Percentiles rank a stretch among this genome's conserved stretches.
phyloP scores from a whole-genome alignment of 1,140 invertebrate genomes.

The Caenorhabditis latens region DNA sequence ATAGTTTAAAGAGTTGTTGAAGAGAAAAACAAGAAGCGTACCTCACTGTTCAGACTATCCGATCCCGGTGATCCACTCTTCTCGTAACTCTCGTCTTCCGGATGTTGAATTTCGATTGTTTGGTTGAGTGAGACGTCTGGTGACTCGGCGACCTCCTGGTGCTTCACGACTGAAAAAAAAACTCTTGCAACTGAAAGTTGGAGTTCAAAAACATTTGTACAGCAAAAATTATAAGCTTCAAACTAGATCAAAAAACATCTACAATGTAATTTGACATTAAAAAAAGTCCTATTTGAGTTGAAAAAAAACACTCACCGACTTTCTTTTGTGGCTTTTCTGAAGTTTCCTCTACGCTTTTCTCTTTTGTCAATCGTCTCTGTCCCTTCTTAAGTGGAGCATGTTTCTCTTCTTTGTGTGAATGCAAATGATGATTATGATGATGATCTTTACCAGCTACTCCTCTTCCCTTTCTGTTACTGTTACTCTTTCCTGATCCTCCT shows the following conservation, averaged over 20 bases:
- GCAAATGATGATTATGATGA: not conserved
- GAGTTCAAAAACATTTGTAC: too few species aligned
- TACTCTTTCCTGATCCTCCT: not conserved
- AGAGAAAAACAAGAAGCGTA: not conserved
- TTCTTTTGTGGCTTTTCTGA: slow-evolving; percentile 30
- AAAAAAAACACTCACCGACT: slow-evolving; percentile 6
- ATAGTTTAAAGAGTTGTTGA: not conserved
- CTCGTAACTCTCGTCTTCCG: not conserved
- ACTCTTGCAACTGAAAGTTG: too few species aligned
- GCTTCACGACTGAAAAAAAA: slow-evolving; percentile 2
- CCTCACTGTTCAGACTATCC: slow-evolving; percentile 51
- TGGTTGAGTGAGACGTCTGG: not conserved
- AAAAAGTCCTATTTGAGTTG: too few species aligned
- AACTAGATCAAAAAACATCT: too few species aligned
- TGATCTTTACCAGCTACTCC: not conserved
- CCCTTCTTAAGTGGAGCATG: not conserved
- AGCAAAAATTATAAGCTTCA: too few species aligned
- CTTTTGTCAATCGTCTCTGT: slow-evolving; percentile 42
- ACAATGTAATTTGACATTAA: too few species aligned
- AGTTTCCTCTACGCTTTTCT: slow-evolving; percentile 23
- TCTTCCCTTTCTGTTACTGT: not conserved
- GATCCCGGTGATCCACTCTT: slow-evolving; percentile 41
- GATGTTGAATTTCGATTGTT: not conserved
- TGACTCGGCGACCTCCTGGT: not conserved
- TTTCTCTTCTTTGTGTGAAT: not conserved